A percentile compares a stretch with the other conserved stretches of the same genome.
Conservation (phyloP, 2,888 invertebrate genomes). For the Yponomeuta malinellus region DNA sequence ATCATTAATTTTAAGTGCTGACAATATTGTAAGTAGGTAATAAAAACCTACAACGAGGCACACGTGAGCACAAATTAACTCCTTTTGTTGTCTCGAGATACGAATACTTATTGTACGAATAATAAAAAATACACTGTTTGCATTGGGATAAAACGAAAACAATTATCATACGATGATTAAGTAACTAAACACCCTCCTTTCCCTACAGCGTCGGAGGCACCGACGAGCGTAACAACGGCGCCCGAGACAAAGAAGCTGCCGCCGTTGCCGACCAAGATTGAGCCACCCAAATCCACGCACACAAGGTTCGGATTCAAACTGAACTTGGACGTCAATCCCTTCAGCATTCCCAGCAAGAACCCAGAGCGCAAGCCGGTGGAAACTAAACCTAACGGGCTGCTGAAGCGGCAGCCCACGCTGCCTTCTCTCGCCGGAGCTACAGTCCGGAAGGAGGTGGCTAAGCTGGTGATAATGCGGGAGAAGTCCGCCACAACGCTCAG, state of each 20-base stretch:
- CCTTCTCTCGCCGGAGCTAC: slow-evolving; percentile 40
- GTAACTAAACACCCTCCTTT: neutral
- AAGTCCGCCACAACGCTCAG: slow-evolving; percentile 40
- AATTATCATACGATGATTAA: neutral
- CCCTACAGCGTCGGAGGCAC: slow-evolving; percentile 19
- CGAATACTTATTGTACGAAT: neutral
- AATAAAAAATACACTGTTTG: neutral
- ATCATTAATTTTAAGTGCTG: neutral
- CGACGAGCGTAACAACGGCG: slow-evolving; percentile 19
- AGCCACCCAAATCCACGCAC: slow-evolving; percentile 44
- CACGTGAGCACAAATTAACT: neutral
- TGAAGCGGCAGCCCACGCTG: slow-evolving; percentile 25
- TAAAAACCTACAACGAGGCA: neutral
- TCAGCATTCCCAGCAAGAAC: slow-evolving; percentile 41
- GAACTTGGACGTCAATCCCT: slow-evolving; percentile 56
- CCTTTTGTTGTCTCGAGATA: neutral
- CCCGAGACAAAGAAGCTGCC: slow-evolving; percentile 29
- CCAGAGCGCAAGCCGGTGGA: slow-evolving; percentile 25
- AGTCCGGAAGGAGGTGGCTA: slow-evolving; percentile 41
- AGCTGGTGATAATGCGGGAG: slow-evolving; percentile 52
- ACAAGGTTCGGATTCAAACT: slow-evolving; percentile 71
- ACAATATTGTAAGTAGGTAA: neutral
- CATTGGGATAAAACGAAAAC: neutral
- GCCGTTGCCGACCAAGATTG: slow-evolving; percentile 31
- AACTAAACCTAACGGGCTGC: slow-evolving; percentile 27